Evolutionary conservation across 2,797 vertebrate genomes (phyloP).

Genomic region (Pachyuromys duprasi): DNA sequence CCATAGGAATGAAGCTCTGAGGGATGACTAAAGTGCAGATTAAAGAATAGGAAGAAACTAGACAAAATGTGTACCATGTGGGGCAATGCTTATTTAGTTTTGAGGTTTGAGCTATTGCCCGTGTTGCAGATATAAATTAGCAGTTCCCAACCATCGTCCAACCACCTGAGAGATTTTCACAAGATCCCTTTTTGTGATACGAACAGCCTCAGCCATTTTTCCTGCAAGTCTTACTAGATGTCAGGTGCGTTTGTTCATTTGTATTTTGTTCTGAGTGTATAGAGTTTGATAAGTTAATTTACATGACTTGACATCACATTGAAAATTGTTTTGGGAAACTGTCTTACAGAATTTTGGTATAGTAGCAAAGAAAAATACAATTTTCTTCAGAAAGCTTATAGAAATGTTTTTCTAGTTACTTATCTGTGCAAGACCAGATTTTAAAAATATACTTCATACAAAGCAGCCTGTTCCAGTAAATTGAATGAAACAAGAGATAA

Average conservation of each 20-base stretch:
- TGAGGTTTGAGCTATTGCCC: neutral
- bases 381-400: neutral
- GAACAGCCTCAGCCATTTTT: neutral
- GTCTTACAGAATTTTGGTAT: neutral
- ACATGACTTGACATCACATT: neutral
- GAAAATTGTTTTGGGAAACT: neutral
- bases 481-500: neutral
- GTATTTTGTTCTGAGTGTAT: neutral
- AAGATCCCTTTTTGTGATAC: neutral
- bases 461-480: neutral
- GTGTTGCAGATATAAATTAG: neutral
- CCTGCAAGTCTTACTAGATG: neutral
- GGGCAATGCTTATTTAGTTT: neutral
- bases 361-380: neutral
- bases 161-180: neutral
- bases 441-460: neutral
- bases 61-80: neutral
- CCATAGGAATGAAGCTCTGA: neutral
- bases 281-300: conserved; percentile 6
- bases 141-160: neutral
- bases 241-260: neutral
- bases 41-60: neutral
- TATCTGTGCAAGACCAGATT: neutral
- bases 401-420: conserved; percentile 1
- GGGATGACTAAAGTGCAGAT: neutral